Conservation (phyloP, 2,797 vertebrate species). For the Echeneis naucrates region DNA sequence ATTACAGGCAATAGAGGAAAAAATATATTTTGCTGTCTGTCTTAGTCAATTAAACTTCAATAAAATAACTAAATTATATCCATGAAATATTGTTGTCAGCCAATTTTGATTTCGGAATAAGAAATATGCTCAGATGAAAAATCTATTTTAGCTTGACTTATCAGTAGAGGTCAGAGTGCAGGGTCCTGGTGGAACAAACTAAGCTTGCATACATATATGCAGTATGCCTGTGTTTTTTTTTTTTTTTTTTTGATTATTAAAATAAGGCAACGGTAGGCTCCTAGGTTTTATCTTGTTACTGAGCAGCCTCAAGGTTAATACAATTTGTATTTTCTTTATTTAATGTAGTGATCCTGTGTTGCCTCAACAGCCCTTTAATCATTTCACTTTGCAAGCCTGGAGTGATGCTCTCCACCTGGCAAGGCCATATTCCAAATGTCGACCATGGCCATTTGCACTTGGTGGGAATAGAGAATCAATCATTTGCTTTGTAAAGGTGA, state of each 20-base stretch:
- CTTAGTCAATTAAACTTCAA: neutral
- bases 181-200: conserved; percentile 4
- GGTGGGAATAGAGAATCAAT: conserved; percentile 70
- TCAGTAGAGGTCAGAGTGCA: conserved; percentile 16
- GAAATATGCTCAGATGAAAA: neutral
- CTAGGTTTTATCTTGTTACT: conserved; percentile 38
- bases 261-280: conserved; percentile 38
- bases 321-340: conserved; percentile 58
- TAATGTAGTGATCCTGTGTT: conserved; percentile 58
- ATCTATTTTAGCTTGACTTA: neutral
- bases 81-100: neutral
- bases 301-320: conserved; percentile 59
- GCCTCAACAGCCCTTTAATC: conserved; percentile 44
- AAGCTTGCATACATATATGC: neutral
- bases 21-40: neutral
- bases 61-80: neutral
- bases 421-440: conserved; percentile 64
- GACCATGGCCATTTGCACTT: conserved; percentile 56
- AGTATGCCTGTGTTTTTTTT: conserved; percentile 9
- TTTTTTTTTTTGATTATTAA: conserved; percentile 39
- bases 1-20: neutral
- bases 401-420: conserved; percentile 67
- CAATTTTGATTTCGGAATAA: neutral
- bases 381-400: conserved; percentile 53
- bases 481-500: conserved; percentile 64